Conservation (phyloP, 2,888 invertebrate species). For the Sesamia inferens region DNA sequence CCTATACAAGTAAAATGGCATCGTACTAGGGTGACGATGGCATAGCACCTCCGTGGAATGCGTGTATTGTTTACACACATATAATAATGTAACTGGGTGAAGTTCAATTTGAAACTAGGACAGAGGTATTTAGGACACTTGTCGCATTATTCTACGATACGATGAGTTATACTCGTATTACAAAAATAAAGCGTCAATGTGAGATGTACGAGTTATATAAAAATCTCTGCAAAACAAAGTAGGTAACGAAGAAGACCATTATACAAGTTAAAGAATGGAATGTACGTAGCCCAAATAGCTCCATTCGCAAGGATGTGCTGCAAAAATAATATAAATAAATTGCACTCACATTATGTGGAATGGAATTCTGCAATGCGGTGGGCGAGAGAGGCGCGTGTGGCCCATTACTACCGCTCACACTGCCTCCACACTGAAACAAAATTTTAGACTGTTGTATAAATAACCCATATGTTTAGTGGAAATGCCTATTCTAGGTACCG, state of each 20-base stretch:
- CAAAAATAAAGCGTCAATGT: neutral
- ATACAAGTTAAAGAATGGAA: conserved; percentile 36
- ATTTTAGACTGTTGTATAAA: conserved; percentile 72
- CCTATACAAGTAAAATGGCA: neutral
- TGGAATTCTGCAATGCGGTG: conserved; percentile 86
- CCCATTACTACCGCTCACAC: conserved; percentile 86
- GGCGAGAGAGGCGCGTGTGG: conserved; percentile 88
- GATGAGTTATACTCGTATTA: neutral
- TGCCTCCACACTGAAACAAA: conserved; percentile 85
- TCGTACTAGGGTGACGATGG: conserved; percentile 25
- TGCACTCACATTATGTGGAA: conserved; percentile 86
- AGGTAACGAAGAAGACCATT: conserved; percentile 32
- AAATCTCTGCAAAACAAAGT: conserved; percentile 25
- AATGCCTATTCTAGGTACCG: conserved; percentile 60
- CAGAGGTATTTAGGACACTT: conserved; percentile 26
- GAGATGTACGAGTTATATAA: neutral
- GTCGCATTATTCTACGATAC: conserved; percentile 9
- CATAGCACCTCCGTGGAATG: conserved; percentile 28
- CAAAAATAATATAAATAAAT: conserved; percentile 57
- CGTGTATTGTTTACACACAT: conserved; percentile 17
- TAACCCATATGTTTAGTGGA: conserved; percentile 61
- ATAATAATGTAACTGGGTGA: conserved; percentile 47
- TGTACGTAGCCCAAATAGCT: conserved; percentile 47
- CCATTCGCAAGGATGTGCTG: conserved; percentile 52
- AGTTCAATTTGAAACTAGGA: conserved; percentile 49